Conservation (phyloP, 2,797 vertebrate genomes). For the Ctenopoma kingsleyae region DNA sequence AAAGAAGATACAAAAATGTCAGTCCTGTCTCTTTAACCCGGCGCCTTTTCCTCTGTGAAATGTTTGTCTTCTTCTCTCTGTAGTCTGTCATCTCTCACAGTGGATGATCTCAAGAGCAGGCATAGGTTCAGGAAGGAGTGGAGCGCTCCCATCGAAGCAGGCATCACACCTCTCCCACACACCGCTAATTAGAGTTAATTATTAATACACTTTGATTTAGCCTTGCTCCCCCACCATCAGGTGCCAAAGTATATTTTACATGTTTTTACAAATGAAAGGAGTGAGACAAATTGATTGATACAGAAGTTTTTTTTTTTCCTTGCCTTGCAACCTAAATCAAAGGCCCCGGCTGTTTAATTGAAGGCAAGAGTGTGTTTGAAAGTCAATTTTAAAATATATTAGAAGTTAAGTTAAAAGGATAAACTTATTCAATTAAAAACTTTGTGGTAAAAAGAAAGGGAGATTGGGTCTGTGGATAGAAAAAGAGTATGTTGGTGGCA, state of each 20-base stretch:
- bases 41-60: constrained; percentile 57
- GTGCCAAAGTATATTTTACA: constrained; percentile 80
- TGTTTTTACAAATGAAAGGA: constrained; percentile 85
- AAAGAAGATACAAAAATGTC: constrained; percentile 61
- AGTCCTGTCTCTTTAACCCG: constrained; percentile 66
- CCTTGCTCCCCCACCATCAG: constrained; percentile 76
- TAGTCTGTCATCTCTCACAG: constrained; percentile 75
- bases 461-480: constrained; percentile 4
- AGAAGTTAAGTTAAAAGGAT: constrained; percentile 69
- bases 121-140: constrained; percentile 78
- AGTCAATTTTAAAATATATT: constrained; percentile 67
- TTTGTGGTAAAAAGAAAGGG: constrained; percentile 34
- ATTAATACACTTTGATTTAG: constrained; percentile 88
- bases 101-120: constrained; percentile 77
- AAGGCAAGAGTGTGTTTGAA: constrained; percentile 66
- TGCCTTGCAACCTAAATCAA: constrained; percentile 81
- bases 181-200: constrained; percentile 88
- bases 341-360: constrained; percentile 77
- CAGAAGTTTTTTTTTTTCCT: constrained; percentile 58
- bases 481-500: background rate
- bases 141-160: constrained; percentile 78
- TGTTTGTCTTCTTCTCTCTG: constrained; percentile 75
- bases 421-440: constrained; percentile 51
- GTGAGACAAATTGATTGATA: constrained; percentile 83
- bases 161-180: constrained; percentile 83